phyloP scores from a whole-genome alignment of 2,888 invertebrate genomes.

The Schizotus pectinicornis region DNA sequence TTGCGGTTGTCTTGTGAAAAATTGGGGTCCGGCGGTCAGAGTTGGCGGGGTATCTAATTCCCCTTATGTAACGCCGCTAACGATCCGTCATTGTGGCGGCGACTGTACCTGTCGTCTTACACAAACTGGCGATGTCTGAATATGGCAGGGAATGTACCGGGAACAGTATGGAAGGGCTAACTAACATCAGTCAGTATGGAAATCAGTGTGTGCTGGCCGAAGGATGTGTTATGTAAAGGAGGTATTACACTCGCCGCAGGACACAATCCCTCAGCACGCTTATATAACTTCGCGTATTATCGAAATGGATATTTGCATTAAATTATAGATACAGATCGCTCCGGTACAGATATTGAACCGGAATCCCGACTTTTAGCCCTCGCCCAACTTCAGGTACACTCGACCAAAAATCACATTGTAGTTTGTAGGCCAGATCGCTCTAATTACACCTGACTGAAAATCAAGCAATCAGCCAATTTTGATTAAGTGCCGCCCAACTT shows the following conservation, averaged over 20 bases:
- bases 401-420: too few species aligned
- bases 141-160: slow-evolving; percentile 44
- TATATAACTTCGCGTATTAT: neutral
- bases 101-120: slow-evolving; percentile 53
- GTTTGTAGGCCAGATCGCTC: too few species aligned
- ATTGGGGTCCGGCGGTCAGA: neutral
- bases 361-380: slow-evolving; percentile 8
- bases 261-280: slow-evolving; percentile 11
- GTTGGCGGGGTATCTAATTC: neutral
- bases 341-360: neutral
- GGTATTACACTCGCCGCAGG: slow-evolving; percentile 32
- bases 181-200: slow-evolving; percentile 56
- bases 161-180: slow-evolving; percentile 53
- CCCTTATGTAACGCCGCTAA: slow-evolving; percentile 26
- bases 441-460: neutral
- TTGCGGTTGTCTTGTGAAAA: too few species aligned
- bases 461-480: neutral
- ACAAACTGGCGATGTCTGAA: slow-evolving; percentile 48
- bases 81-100: slow-evolving; percentile 34
- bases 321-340: neutral
- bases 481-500: neutral
- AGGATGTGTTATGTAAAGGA: slow-evolving; percentile 36
- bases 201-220: slow-evolving; percentile 53
- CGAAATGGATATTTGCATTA: slow-evolving; percentile 2
- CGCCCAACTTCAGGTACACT: too few species aligned